Conservation (phyloP, 2,797 vertebrate species). For the Prunella strophiata region DNA sequence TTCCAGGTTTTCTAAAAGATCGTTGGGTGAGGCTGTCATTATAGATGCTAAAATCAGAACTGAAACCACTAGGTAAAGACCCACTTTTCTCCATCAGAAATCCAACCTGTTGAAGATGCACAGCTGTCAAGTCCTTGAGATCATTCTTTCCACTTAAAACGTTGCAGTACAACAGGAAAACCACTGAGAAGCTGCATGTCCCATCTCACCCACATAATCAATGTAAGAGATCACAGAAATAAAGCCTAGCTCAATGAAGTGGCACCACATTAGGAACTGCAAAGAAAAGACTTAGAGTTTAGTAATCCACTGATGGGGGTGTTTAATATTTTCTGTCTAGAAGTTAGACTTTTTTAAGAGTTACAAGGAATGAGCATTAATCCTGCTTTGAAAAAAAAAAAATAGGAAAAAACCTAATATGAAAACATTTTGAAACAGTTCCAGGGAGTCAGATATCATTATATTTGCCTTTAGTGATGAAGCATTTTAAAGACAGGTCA, state of each 20-base stretch:
- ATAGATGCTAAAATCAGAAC: neutral
- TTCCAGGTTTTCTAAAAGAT: neutral
- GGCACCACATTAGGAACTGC: neutral
- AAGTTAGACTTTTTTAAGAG: neutral
- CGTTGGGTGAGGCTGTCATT: neutral
- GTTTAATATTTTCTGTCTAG: slow-evolving; percentile 8
- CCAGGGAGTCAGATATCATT: neutral
- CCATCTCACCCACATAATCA: neutral
- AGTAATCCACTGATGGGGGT: slow-evolving; percentile 12
- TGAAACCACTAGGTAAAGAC: neutral
- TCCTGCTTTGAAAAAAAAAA: neutral
- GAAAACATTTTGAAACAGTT: neutral
- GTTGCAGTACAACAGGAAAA: neutral
- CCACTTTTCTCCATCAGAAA: neutral
- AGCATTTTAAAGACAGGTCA: slow-evolving; percentile 16
- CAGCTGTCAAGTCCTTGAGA: neutral
- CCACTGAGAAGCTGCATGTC: neutral
- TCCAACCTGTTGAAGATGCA: neutral
- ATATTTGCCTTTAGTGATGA: neutral
- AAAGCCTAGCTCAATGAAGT: neutral
- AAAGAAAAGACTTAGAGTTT: neutral
- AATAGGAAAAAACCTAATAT: neutral
- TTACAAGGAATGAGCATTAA: neutral
- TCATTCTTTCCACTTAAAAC: neutral
- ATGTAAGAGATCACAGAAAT: neutral